Conservation (phyloP, 2,888 invertebrate species). For the Cheiracanthium punctorium region DNA sequence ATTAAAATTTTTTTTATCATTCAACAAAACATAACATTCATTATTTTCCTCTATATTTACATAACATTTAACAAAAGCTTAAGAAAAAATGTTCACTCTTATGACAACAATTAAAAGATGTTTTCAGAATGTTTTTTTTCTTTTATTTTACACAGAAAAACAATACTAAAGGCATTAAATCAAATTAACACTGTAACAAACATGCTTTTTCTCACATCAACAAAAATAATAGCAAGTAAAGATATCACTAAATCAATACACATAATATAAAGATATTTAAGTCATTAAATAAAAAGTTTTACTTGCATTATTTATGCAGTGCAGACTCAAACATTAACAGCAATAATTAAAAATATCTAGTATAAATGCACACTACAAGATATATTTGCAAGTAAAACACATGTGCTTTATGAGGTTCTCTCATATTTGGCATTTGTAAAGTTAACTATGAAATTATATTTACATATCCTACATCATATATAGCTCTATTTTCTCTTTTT, state of each 20-base stretch:
- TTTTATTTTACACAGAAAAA: slow-evolving; percentile 45
- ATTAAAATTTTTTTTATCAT: slow-evolving; percentile 45
- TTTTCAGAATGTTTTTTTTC: slow-evolving; percentile 25
- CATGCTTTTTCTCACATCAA: slow-evolving; percentile 22
- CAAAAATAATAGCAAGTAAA: slow-evolving; percentile 38
- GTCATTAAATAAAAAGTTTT: slow-evolving; percentile 41
- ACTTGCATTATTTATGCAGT: slow-evolving; percentile 51
- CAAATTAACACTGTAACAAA: slow-evolving; percentile 37
- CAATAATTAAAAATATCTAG: slow-evolving; percentile 62
- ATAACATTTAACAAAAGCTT: slow-evolving; percentile 50
- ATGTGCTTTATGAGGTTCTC: slow-evolving; percentile 67
- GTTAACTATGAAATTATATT: slow-evolving; percentile 68
- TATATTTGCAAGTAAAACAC: slow-evolving; percentile 65
- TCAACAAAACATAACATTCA: slow-evolving; percentile 44
- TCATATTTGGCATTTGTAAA: slow-evolving; percentile 69
- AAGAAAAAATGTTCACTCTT: slow-evolving; percentile 45
- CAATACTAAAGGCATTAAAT: slow-evolving; percentile 61
- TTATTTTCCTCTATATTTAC: slow-evolving; percentile 24
- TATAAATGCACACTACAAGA: slow-evolving; percentile 66
- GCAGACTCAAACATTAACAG: slow-evolving; percentile 61
- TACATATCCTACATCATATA: slow-evolving; percentile 64
- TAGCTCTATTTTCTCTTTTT: slow-evolving; percentile 54
- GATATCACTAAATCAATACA: slow-evolving; percentile 36
- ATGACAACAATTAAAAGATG: slow-evolving; percentile 49
- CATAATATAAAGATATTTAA: slow-evolving; percentile 28